Conservation (phyloP, 2,888 invertebrate genomes). For the Lasius fuliginosus region DNA sequence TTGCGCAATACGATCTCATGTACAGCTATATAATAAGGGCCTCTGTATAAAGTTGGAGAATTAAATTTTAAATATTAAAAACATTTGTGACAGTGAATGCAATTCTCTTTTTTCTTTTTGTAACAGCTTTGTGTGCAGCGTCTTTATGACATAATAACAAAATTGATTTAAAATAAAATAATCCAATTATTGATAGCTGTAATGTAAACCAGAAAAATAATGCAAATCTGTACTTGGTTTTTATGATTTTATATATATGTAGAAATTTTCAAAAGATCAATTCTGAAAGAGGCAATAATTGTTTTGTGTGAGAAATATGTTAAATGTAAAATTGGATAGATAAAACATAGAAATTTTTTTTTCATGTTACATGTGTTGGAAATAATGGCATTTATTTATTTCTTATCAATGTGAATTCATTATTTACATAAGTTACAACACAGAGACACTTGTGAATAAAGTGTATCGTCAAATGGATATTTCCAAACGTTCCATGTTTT, state of each 20-base stretch:
- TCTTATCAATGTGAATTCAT: slow-evolving; percentile 72
- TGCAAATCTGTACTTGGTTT: not conserved
- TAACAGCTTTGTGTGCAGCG: not conserved
- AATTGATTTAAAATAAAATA: slow-evolving; percentile 2
- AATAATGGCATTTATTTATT: slow-evolving; percentile 70
- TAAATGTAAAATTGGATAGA: not conserved
- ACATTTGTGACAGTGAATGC: slow-evolving; percentile 42
- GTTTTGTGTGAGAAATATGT: not conserved
- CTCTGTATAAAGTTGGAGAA: slow-evolving; percentile 57
- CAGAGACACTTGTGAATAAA: slow-evolving; percentile 74
- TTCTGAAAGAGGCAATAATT: not conserved
- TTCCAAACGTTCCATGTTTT: slow-evolving; percentile 55
- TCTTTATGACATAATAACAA: not conserved
- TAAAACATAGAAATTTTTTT: not conserved
- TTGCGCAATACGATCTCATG: slow-evolving; percentile 67
- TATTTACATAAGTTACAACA: slow-evolving; percentile 77
- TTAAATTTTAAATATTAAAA: slow-evolving; percentile 68
- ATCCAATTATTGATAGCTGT: not conserved
- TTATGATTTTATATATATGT: not conserved
- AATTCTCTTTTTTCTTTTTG: not conserved
- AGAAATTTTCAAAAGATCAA: not conserved
- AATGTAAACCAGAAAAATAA: not conserved
- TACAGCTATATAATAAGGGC: slow-evolving; percentile 67
- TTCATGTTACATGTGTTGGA: slow-evolving; percentile 31
- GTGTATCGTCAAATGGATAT: slow-evolving; percentile 62